Base-by-base conservation (phyloP, 1,140 invertebrate genomes). In the Maniola jurtina region DNA sequence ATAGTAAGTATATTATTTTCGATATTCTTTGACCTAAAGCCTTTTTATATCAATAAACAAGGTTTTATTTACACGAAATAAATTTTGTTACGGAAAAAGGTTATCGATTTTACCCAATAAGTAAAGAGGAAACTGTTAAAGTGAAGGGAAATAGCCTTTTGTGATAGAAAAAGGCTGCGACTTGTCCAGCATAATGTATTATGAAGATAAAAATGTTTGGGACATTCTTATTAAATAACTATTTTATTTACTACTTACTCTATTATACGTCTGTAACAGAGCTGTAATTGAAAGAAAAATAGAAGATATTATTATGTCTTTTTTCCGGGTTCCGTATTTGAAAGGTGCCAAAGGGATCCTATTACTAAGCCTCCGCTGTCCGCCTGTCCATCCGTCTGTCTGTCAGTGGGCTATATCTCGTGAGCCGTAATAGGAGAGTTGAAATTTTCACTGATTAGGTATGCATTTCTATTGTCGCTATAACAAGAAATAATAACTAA, bases 111-210 rank as follows among this genome's bases (percentile, higher is more conserved):
- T 55, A 11, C 14, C 35, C 52, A 55, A 55, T 55, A 55, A 55
- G 35, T 34, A 33, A 34, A 55, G 33, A 55, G 52, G 52, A 45
- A 45, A 45, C 9, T n/a, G 42, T 45, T 45, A 45, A 13, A 45
- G 42, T 45, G 42, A 45, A 61, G 48, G 48, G 47, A 50, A 61
- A 61, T 55, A 15, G 15, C 60, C 48, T 55, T 63, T 63, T 55
- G 50, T 63, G 61, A 63, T 25, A 55, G 38, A 55, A 33, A 54
- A 63, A 1, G 42, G 42, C 42, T 9, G 9, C 13, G 25, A 63
- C 25, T 15, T 45, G 42, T 14, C 16, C 15, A 10, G 38, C 10
- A 63, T 55, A 63, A 63, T 55, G 50, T 63, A 42, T 63, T 15
- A n/a, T n/a, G 4, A 52, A 52, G 35, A 38, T 5, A n/a, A 11